phyloP scores from a whole-genome alignment of 2,797 vertebrate species.

The Limosa lapponica region DNA sequence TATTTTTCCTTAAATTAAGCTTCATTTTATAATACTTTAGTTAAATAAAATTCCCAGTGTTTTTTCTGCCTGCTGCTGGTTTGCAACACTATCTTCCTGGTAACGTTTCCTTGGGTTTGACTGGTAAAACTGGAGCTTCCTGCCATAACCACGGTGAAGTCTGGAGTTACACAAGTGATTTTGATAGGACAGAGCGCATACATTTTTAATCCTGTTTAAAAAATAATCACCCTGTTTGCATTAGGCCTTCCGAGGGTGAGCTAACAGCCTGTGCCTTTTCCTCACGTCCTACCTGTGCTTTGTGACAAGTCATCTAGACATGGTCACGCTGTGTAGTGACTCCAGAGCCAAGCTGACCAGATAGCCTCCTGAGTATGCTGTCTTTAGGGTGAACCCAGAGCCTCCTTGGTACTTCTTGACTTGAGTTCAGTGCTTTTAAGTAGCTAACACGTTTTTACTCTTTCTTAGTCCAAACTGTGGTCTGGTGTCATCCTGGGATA shows the following conservation, averaged over 20 bases:
- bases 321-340: fast-evolving
- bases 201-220: conserved; percentile 18
- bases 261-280: not conserved
- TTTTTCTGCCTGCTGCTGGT: not conserved
- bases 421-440: not conserved
- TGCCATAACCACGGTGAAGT: not conserved
- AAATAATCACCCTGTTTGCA: not conserved
- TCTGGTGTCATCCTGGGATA: not conserved
- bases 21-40: not conserved
- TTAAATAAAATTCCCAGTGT: not conserved
- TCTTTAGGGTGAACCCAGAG: not conserved
- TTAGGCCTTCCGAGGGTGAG: not conserved
- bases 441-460: not conserved
- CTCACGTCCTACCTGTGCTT: not conserved
- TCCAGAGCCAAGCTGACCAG: not conserved
- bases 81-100: not conserved
- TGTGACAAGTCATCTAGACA: not conserved
- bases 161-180: not conserved
- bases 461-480: not conserved
- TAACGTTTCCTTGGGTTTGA: not conserved
- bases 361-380: not conserved
- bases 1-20: not conserved
- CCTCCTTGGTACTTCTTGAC: not conserved
- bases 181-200: not conserved
- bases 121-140: not conserved